A percentile compares a stretch with the other conserved stretches of the same genome.
Conservation (phyloP, 1,140 invertebrate species). For the Drosophila mayri region DNA sequence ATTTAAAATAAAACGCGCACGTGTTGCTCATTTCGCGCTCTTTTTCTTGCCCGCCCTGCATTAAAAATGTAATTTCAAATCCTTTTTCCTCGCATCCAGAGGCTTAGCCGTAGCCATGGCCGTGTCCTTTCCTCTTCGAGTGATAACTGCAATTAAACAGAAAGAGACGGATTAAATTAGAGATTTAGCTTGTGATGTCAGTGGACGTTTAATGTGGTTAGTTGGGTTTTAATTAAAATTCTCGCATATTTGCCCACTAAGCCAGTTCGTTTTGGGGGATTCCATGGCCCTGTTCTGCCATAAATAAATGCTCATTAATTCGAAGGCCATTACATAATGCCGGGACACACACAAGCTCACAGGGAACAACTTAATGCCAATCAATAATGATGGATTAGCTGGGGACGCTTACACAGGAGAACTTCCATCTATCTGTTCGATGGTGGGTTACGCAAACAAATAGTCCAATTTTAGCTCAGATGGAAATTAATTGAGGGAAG, state of each 20-base stretch:
- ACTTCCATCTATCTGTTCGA: conserved; percentile 14
- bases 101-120: conserved; percentile 20
- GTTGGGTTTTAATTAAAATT: conserved; percentile 60
- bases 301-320: conserved; percentile 74
- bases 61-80: conserved; percentile 69
- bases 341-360: not conserved
- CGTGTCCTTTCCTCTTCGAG: conserved; percentile 22
- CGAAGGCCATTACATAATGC: conserved; percentile 60
- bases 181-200: conserved; percentile 16
- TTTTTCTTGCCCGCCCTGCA: conserved; percentile 29
- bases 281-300: conserved; percentile 23
- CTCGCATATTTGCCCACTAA: conserved; percentile 47
- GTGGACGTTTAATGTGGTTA: conserved; percentile 44
- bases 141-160: conserved; percentile 64
- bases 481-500: conserved; percentile 64
- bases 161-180: conserved; percentile 3
- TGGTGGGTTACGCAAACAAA: conserved; percentile 60
- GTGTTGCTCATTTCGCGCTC: conserved; percentile 67
- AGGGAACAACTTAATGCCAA: conserved; percentile 66
- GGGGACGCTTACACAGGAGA: conserved; percentile 37
- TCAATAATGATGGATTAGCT: conserved; percentile 82
- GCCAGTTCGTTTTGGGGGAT: conserved; percentile 27
- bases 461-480: conserved; percentile 55
- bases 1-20: conserved; percentile 74
- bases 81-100: conserved; percentile 56